Base-by-base conservation (phyloP, 2,113 vertebrate genomes). In the Orcinus orca region DNA sequence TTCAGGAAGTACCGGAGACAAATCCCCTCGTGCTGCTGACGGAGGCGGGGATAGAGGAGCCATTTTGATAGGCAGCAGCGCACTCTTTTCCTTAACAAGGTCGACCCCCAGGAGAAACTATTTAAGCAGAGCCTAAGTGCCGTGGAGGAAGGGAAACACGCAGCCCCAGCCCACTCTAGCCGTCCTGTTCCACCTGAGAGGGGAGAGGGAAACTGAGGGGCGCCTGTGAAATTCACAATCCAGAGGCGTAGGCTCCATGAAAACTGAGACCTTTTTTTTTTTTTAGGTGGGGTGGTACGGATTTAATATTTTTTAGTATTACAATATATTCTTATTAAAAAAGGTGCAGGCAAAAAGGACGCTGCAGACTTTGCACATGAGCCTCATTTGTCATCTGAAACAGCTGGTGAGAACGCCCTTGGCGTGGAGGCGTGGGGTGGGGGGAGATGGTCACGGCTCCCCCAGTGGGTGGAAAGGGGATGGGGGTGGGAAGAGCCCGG, bases 231-330 rank as follows among this genome's bases (percentile, higher is more conserved):
- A 31, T 14, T 55, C 68, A 15, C 29, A 17, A n/a, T 4, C n/a
- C 36, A 8, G 53, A 81, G 26, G 25, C 41, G 17, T 8, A 53
- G 67, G 33, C 38, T 71, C 65, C 17, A 3, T 33, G 18, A 63
- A 81, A 88, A 38, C 58, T 44, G 10, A 63, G 41, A 41, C 33
- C 65, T 33, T 23, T 60, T 60, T 60, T 20, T 20, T 60, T 50
- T 50, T 50, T 50, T 60, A 60, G 20, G 58, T 23, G 58, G 58
- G 58, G 58, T 96, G 98, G 98, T 98, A 98, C 92, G 97, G 98
- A 97, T 99, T 99, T 99, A 99, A 98, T 99, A 76, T 87, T 94
- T 98, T 98, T 99, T 98, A 99, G 98, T 99, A 98, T 98, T 98
- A 98, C 98, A 98, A 98, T 98, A 98, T 98, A 98, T 99, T 98